Base-by-base conservation (phyloP, 2,888 invertebrate genomes). In the Chrysotoxum bicinctum region DNA sequence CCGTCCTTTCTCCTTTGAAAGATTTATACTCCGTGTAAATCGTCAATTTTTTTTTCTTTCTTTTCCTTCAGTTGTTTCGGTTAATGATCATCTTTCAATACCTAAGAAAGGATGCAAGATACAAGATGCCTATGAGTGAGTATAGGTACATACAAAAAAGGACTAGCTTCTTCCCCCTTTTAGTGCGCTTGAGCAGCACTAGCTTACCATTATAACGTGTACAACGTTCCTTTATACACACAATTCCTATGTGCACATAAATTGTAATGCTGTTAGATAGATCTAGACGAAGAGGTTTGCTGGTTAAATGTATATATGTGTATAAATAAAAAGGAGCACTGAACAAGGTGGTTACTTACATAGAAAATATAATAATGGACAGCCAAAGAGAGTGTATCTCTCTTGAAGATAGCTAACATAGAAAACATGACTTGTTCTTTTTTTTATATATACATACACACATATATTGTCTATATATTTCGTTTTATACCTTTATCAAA, bases 301-400 rank as follows among this genome's bases (percentile, higher is more conserved):
- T 50, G 58, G 52, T 35, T 14, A 7, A 5, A 14, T 12, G 7
- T 19, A 16, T 14, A 32, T 62, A 35, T 40, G 23, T n/a, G 7
- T 19, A 32, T 66, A 72, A 43, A 74, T 62, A 78, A 75, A 74
- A 80, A 80, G 84, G 68, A 76, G 73, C 73, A 80, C 72, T 84
- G 48, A 81, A 82, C 73, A 45, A 48, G 32, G 66, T 48, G 48
- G 73, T 58, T 72, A 68, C 60, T 80, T 84, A 80, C 73, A 85
- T 73, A 85, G 68, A 81, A 69, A 85, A 73, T 85, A 85, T 77
- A 85, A 85, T 85, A 85, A 85, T 81, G 81, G 70, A 81, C 77
- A 77, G 69, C 72, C 80, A 85, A 81, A 73, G 77, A 81, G 85
- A 81, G 81, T 76, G 74, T 81, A 81, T 81, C 69, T 81, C 76